A percentile compares a stretch with the other conserved stretches of the same genome.
These are phyloP conservation scores for Typhlichthys eigenmanni DNA, from an alignment of 2,797 vertebrate species.

Conservation along the genomic window DNA sequence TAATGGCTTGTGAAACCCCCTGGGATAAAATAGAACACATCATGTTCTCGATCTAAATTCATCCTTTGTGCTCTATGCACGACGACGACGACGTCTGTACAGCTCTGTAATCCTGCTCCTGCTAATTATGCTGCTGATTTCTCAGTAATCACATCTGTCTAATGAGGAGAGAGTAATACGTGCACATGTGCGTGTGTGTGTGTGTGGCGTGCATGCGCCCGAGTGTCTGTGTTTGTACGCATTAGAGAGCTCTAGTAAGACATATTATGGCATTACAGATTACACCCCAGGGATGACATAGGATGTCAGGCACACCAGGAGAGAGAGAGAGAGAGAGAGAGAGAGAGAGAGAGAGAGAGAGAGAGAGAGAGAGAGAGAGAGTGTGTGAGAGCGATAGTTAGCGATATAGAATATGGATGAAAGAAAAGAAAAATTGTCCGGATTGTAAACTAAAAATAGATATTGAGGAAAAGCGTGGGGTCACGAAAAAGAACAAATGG, in stretches of 20 bases:
- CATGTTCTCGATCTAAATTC: constrained; percentile 28
- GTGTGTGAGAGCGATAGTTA: no score
- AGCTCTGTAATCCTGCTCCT: constrained; percentile 21
- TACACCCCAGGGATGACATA: constrained; percentile 27
- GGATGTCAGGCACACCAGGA: constrained; percentile 5
- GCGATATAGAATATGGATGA: constrained; percentile 5
- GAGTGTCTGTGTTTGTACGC: background rate
- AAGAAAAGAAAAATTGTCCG: constrained; percentile 6
- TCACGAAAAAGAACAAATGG: background rate
- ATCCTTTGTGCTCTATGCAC: constrained; percentile 39
- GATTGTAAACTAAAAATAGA: background rate
- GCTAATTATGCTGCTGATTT: constrained; percentile 64
- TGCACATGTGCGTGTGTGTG: constrained; percentile 22
- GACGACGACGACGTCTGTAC: background rate
- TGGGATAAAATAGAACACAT: constrained; percentile 29
- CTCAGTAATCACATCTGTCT: constrained; percentile 62
- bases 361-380: background rate
- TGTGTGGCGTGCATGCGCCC: constrained; percentile 1
- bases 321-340: constrained; percentile 3
- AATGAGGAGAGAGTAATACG: constrained; percentile 47
- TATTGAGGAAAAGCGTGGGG: background rate
- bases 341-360: constrained; percentile 10
- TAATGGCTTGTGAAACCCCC: constrained; percentile 18
- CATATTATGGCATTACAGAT: constrained; percentile 25
- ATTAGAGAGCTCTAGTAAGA: constrained; percentile 12